Percentiles rank a stretch among this genome's conserved stretches.
These are phyloP conservation scores for Diploscapter pachys DNA, from an alignment of 1,140 invertebrate genomes.

Conservation along the genomic window DNA sequence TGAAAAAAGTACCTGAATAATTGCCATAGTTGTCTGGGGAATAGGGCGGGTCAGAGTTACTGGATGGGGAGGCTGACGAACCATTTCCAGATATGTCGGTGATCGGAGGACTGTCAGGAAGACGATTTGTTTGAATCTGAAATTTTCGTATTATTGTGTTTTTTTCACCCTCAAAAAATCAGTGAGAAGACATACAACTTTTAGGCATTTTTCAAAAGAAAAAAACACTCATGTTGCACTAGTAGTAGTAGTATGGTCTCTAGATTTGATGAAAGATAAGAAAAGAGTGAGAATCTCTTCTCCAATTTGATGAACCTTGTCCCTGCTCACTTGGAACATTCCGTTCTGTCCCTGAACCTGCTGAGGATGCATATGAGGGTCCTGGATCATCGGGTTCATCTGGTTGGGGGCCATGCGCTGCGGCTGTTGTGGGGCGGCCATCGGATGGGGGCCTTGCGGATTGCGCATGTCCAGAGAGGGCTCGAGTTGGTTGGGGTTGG, in stretches of 20 bases:
- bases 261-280: too few species aligned
- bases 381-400: not conserved
- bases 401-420: conserved; percentile 7
- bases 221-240: too few species aligned
- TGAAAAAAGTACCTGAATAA: conserved; percentile 13
- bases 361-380: not conserved
- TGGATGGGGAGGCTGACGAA: conserved; percentile 40
- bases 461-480: not conserved
- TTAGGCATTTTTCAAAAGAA: too few species aligned
- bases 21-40: conserved; percentile 47
- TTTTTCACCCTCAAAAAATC: not conserved
- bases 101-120: conserved; percentile 52
- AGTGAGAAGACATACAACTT: not conserved
- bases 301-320: not conserved
- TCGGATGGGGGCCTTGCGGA: conserved; percentile 3
- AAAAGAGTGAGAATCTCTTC: too few species aligned
- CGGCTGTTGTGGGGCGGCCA: conserved; percentile 31
- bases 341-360: not conserved
- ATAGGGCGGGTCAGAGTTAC: conserved; percentile 49
- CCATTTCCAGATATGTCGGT: conserved; percentile 50
- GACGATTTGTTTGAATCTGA: conserved; percentile 18
- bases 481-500: not conserved
- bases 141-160: not conserved
- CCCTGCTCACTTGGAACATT: not conserved
- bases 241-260: too few species aligned